Evolutionary conservation across 2,113 vertebrate species (phyloP).

Genomic region (Mungos mungo): DNA sequence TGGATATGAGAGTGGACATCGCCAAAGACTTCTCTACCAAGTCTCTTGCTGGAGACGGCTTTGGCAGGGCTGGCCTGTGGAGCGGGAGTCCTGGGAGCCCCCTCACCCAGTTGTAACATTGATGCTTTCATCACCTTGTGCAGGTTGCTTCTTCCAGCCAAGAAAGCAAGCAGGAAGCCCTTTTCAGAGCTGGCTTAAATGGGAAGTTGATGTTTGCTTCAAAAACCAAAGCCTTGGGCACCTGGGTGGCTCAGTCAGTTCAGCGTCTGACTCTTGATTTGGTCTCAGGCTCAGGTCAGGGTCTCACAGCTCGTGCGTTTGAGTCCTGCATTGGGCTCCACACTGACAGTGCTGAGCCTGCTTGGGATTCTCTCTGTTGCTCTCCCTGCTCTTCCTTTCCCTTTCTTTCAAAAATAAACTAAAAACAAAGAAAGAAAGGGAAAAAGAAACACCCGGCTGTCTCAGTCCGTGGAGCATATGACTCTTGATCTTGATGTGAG

Average conservation of each 20-base stretch:
- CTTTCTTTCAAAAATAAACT: too few species aligned
- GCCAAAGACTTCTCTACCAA: background rate
- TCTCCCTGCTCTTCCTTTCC: too few species aligned
- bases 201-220: background rate
- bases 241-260: background rate
- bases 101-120: rapidly evolving
- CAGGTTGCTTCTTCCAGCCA: background rate
- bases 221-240: background rate
- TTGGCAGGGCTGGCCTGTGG: background rate
- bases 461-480: too few species aligned
- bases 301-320: too few species aligned
- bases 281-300: too few species aligned
- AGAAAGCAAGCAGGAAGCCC: background rate
- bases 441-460: too few species aligned
- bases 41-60: background rate
- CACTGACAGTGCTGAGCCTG: too few species aligned
- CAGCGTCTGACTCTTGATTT: too few species aligned
- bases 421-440: too few species aligned
- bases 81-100: too few species aligned
- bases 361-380: too few species aligned
- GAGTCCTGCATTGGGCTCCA: too few species aligned
- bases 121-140: background rate
- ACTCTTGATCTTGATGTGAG: background rate
- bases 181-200: background rate
- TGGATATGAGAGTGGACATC: background rate